A percentile compares a stretch with the other conserved stretches of the same genome.
Conservation (phyloP, 1,140 invertebrate genomes). For the Drosophila tropicalis region DNA sequence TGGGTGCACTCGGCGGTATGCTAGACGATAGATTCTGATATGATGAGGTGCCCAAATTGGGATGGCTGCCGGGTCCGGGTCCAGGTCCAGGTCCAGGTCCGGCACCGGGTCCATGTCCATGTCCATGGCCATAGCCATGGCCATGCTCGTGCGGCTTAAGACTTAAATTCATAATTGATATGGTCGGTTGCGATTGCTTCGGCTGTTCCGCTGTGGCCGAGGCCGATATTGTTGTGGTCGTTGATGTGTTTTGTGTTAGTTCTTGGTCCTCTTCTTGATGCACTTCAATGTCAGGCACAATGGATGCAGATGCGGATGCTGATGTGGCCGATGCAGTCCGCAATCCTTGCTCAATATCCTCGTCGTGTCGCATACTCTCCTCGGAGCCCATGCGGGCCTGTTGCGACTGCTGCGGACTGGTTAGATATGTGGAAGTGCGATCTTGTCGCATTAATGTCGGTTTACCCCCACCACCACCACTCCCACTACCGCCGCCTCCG, state of each 20-base stretch:
- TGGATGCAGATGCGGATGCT: conserved; percentile 65
- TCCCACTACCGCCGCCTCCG: conserved; percentile 57
- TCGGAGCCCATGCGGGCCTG: conserved; percentile 88
- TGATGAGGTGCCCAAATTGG: conserved; percentile 77
- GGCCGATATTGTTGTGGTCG: conserved; percentile 64
- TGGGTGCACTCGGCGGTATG: conserved; percentile 84
- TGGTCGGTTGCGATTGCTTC: conserved; percentile 75
- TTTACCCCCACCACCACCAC: conserved; percentile 84
- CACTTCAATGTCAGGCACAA: conserved; percentile 94
- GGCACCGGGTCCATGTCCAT: conserved; percentile 63
- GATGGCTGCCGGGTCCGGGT: conserved; percentile 84
- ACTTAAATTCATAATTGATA: conserved; percentile 79
- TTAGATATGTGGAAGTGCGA: conserved; percentile 89
- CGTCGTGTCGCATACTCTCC: conserved; percentile 86
- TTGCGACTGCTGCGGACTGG: conserved; percentile 90
- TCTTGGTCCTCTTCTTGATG: conserved; percentile 86
- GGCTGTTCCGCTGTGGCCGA: conserved; percentile 48
- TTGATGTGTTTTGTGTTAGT: conserved; percentile 65
- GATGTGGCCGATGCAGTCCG: conserved; percentile 75
- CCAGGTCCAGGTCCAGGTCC: conserved; percentile 68
- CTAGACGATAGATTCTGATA: conserved; percentile 86
- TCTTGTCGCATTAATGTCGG: conserved; percentile 93
- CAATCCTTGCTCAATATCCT: conserved; percentile 87
- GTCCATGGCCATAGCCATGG: conserved; percentile 24
- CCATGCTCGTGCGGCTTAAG: conserved; percentile 46